Base-by-base conservation (phyloP, 2,888 invertebrate genomes). In the Noctua janthe region DNA sequence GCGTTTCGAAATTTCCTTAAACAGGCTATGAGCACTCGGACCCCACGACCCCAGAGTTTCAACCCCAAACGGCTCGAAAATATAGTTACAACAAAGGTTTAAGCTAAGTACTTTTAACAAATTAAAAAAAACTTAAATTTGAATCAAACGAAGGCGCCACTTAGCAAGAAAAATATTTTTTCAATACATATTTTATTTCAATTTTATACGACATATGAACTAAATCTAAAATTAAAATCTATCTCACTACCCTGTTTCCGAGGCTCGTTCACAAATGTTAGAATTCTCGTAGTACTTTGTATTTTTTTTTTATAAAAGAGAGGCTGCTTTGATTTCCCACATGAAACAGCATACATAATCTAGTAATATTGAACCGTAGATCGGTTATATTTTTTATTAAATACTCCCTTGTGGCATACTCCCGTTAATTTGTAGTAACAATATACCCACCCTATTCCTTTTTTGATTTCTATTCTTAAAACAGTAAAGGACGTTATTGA, bases 171-270 rank as follows among this genome's bases (percentile, higher is more conserved):
- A 66, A 35, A 1, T 7, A 3, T 43, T 66, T 75, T 76, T 80
- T 82, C 15, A 78, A 64, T 64, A 29, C 29, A 29, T 29, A 35
- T 64, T 64, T 35, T 23, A 70, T 83, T 87, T 85, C 49, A 76
- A 83, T 81, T 86, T 84, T 69, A 75, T 71, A 59, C 82, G 82
- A 62, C 91, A 93, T 93, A 91, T 93, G 78, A 93, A 82, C 93
- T 89, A 54, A 90, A 91, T 92, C 91, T 92, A 90, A 93, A 93
- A 93, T 93, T 93, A 91, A 92, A 93, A 92, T 93, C 92, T 94
- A 92, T 93, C 91, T 90, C 87, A 91, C 91, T 89, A 90, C 91
- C 90, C 90, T 84, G 86, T 89, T 90, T 87, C 80, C 83, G 76
- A 82, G 84, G 81, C 83, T 85, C 83, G 78, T 82, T 81, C 87